Evolutionary conservation across 2,113 vertebrate species (phyloP).

Genomic region (Mustelus asterias): DNA sequence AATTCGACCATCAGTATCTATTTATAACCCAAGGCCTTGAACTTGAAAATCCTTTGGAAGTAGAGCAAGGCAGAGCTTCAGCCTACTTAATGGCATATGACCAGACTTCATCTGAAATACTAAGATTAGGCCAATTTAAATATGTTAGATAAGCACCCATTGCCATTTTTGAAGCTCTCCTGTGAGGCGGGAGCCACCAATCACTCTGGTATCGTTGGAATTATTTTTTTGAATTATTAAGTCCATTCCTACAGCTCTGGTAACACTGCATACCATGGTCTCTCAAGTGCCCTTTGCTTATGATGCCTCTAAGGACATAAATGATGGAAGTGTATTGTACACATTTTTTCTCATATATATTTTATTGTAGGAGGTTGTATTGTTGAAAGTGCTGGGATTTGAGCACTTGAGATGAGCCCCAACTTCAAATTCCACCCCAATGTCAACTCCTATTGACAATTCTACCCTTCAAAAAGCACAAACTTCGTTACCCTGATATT

Average conservation of each 20-base stretch:
- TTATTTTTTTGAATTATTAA: neutral
- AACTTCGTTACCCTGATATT: neutral
- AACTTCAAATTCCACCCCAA: neutral
- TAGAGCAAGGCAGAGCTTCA: neutral
- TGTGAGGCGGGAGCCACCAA: neutral
- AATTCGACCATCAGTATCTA: neutral
- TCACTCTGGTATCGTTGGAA: neutral
- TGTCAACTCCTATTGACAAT: neutral
- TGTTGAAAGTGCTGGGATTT: neutral
- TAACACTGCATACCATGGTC: neutral
- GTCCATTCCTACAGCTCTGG: neutral
- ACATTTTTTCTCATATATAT: neutral
- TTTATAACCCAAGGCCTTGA: neutral
- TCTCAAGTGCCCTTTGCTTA: neutral
- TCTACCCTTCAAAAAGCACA: neutral
- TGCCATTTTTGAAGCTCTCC: neutral
- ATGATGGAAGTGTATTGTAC: neutral
- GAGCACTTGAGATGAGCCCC: neutral
- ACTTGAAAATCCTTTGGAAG: neutral
- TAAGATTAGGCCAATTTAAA: neutral
- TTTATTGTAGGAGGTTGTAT: neutral
- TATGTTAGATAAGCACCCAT: neutral
- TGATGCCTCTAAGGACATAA: neutral
- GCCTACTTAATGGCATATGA: neutral
- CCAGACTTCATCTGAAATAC: neutral